A percentile compares a stretch with the other conserved stretches of the same genome.
phyloP scores from a whole-genome alignment of 2,888 invertebrate species.

The Linnaemya vulpina region DNA sequence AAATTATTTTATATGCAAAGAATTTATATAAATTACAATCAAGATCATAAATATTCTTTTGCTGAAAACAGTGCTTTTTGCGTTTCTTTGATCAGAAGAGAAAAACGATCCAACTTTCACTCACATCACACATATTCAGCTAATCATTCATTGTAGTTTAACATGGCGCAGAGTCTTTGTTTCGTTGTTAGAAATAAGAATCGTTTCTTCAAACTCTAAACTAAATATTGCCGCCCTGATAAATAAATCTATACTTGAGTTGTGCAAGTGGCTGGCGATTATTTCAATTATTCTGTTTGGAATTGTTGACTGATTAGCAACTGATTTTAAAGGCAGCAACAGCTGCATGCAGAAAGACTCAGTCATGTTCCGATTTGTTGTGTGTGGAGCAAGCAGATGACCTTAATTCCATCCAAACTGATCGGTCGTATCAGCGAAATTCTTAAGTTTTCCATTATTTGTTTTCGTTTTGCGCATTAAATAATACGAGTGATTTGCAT shows the following conservation, averaged over 20 bases:
- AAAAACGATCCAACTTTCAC: slow-evolving; percentile 37
- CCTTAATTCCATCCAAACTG: slow-evolving; percentile 48
- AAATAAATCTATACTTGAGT: slow-evolving; percentile 33
- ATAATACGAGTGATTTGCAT: slow-evolving; percentile 38
- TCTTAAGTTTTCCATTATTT: slow-evolving; percentile 26
- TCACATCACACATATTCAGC: slow-evolving; percentile 3
- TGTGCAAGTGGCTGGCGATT: slow-evolving; percentile 15
- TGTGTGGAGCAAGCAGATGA: slow-evolving; percentile 19
- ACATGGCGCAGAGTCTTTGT: slow-evolving; percentile 20
- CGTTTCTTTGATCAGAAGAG: not conserved
- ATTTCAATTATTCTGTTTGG: slow-evolving; percentile 2
- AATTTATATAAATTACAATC: slow-evolving; percentile 27
- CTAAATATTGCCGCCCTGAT: slow-evolving; percentile 18
- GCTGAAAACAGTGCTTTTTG: slow-evolving; percentile 15
- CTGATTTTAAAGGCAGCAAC: slow-evolving; percentile 33
- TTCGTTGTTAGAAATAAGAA: slow-evolving; percentile 41
- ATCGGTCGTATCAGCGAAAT: slow-evolving; percentile 38
- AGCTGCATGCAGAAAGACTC: slow-evolving; percentile 15
- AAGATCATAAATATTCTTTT: slow-evolving; percentile 12
- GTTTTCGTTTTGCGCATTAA: slow-evolving; percentile 47
- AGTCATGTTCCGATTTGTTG: slow-evolving; percentile 5
- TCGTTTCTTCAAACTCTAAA: slow-evolving; percentile 27
- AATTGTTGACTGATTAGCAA: slow-evolving; percentile 41
- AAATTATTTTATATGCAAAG: not conserved
- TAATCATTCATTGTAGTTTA: not conserved